A percentile compares a stretch with the other conserved stretches of the same genome.
phyloP scores from a whole-genome alignment of 2,113 vertebrate genomes.

The Phocoena sinus region DNA sequence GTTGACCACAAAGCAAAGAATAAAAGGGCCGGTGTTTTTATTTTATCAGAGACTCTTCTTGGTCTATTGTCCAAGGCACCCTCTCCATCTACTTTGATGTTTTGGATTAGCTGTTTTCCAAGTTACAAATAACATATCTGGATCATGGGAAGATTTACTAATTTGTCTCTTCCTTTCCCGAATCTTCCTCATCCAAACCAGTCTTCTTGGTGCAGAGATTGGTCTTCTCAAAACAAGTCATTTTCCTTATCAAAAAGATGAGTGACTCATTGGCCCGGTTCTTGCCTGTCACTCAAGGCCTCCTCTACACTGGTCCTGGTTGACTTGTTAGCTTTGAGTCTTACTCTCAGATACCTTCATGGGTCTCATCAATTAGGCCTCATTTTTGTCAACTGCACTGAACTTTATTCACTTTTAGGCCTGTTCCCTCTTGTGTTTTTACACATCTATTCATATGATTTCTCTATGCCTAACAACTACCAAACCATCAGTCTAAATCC shows the following conservation, averaged over 20 bases:
- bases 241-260: not conserved
- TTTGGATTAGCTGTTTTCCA: not conserved
- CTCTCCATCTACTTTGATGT: not conserved
- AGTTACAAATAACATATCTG: not conserved
- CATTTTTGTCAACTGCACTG: not conserved
- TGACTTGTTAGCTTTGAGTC: not conserved
- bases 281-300: not conserved
- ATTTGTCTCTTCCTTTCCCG: not conserved
- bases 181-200: not conserved
- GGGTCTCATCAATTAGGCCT: not conserved
- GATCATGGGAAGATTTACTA: not conserved
- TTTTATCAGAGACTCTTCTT: not conserved
- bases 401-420: not conserved
- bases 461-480: not conserved
- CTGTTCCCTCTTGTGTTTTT: not conserved
- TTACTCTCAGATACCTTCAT: not conserved
- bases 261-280: not conserved
- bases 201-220: not conserved
- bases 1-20: not conserved
- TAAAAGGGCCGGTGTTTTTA: not conserved
- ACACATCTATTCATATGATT: not conserved
- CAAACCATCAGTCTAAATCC: not conserved
- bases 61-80: not conserved
- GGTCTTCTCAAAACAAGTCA: not conserved
- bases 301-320: fast-evolving